Conservation (phyloP, 2,113 vertebrate genomes). For the Melanerpes aurifrons region DNA sequence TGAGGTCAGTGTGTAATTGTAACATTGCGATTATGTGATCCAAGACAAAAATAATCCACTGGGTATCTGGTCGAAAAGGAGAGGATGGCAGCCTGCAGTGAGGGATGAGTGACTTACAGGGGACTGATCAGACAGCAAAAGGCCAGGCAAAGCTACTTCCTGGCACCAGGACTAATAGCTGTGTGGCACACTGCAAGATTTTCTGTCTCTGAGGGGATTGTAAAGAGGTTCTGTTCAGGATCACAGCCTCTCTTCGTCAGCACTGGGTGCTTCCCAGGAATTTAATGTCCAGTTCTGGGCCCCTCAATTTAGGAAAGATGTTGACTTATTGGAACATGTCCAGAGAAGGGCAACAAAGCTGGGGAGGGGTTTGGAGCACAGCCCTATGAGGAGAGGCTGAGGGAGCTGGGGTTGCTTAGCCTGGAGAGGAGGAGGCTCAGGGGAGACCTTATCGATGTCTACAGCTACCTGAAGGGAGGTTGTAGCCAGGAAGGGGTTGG, state of each 20-base stretch:
- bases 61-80: slow-evolving; percentile 74
- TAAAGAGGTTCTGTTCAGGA: not conserved
- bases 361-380: no score
- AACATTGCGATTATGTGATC: slow-evolving; percentile 73
- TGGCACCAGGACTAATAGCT: not conserved
- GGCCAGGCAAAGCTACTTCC: not conserved
- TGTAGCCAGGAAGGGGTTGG: no score
- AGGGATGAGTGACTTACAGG: slow-evolving; percentile 34
- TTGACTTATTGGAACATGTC: no score
- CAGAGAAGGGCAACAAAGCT: no score
- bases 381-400: no score
- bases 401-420: no score
- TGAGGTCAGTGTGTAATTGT: slow-evolving; percentile 83
- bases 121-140: slow-evolving; percentile 31
- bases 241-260: not conserved
- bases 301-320: no score
- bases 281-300: not conserved
- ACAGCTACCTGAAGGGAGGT: no score
- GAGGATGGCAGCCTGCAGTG: slow-evolving; percentile 45
- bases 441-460: no score
- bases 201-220: not conserved
- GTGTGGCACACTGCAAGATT: not conserved
- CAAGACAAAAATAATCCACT: slow-evolving; percentile 80
- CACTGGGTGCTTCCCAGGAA: not conserved
- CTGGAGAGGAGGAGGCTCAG: no score